These are phyloP conservation scores for Trichogramma evanescens DNA, from an alignment of 2,888 invertebrate species.

Conservation along the genomic window DNA sequence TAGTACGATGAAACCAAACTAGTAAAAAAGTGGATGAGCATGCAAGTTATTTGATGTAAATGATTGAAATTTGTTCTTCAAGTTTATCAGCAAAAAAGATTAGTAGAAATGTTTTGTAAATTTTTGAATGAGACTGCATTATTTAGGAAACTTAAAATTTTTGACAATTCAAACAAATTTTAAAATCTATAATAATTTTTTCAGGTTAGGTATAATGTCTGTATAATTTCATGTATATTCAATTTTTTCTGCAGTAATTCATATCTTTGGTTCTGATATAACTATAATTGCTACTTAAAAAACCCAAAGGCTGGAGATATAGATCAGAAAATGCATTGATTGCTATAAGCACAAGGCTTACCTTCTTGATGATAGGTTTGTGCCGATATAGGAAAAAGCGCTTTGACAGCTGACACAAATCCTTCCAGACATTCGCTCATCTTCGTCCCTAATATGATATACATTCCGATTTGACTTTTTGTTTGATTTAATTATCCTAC, in stretches of 20 bases:
- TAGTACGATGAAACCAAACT: too few relatives aligned
- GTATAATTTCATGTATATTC: slow-evolving; percentile 8
- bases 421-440: slow-evolving; percentile 47
- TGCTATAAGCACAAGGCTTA: slow-evolving; percentile 41
- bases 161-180: background rate
- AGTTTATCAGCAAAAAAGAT: background rate
- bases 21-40: too few relatives aligned
- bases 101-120: background rate
- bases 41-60: too few relatives aligned
- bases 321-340: slow-evolving; percentile 35
- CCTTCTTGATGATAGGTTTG: slow-evolving; percentile 45
- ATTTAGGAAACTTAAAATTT: background rate
- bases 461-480: slow-evolving; percentile 41
- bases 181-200: slow-evolving; percentile 2
- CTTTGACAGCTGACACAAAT: slow-evolving; percentile 46
- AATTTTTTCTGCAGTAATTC: slow-evolving; percentile 2
- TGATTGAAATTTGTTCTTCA: background rate
- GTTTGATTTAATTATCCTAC: slow-evolving; percentile 34
- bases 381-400: slow-evolving; percentile 45
- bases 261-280: slow-evolving; percentile 6
- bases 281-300: slow-evolving; percentile 26
- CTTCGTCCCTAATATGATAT: slow-evolving; percentile 42
- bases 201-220: slow-evolving; percentile 15
- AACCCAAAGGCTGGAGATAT: slow-evolving; percentile 28
- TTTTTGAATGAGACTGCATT: background rate